Percentiles rank a stretch among this genome's conserved stretches.
These are phyloP conservation scores for Leptoteleia sp. DNA, from an alignment of 1,140 invertebrate species.

Conservation along the genomic window DNA sequence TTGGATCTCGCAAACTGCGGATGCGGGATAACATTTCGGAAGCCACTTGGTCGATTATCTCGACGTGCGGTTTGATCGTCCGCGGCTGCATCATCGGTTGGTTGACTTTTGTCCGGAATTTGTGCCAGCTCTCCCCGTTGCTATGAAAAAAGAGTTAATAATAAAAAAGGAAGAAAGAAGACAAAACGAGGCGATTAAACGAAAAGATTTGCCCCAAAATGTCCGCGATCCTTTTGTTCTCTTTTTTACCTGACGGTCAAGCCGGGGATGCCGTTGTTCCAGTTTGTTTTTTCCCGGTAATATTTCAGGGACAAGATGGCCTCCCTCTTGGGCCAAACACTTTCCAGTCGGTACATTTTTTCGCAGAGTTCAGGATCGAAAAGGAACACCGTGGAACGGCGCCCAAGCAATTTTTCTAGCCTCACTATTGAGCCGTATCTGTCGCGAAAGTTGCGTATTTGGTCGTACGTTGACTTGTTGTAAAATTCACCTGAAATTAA, in stretches of 20 bases:
- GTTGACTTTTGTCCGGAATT: slow-evolving; percentile 81
- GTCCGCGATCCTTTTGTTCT: too few relatives aligned
- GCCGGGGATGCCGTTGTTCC: slow-evolving; percentile 68
- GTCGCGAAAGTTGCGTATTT: slow-evolving; percentile 58
- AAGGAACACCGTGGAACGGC: slow-evolving; percentile 66
- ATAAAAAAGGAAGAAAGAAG: too few relatives aligned
- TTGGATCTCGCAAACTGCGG: slow-evolving; percentile 79
- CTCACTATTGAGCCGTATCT: slow-evolving; percentile 70
- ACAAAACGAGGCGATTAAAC: too few relatives aligned
- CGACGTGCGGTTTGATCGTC: slow-evolving; percentile 79
- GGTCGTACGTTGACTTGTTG: slow-evolving; percentile 18
- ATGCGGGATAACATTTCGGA: slow-evolving; percentile 82
- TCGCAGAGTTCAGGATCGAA: slow-evolving; percentile 71
- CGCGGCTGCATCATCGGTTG: slow-evolving; percentile 82
- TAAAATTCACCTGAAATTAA: slow-evolving; percentile 67
- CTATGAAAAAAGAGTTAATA: slow-evolving; percentile 65
- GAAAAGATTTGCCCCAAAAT: too few relatives aligned
- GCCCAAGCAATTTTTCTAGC: slow-evolving; percentile 67
- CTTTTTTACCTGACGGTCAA: slow-evolving; percentile 71
- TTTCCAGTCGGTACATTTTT: slow-evolving; percentile 75
- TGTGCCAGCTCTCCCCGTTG: slow-evolving; percentile 82
- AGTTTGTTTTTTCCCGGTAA: slow-evolving; percentile 70
- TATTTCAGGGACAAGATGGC: slow-evolving; percentile 70
- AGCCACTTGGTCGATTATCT: slow-evolving; percentile 80
- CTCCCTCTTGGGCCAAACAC: slow-evolving; percentile 71